Evolutionary conservation across 2,113 vertebrate species (phyloP), one percentile per base, ranked within the genome.

Genomic region (Saccopteryx leptura): DNA sequence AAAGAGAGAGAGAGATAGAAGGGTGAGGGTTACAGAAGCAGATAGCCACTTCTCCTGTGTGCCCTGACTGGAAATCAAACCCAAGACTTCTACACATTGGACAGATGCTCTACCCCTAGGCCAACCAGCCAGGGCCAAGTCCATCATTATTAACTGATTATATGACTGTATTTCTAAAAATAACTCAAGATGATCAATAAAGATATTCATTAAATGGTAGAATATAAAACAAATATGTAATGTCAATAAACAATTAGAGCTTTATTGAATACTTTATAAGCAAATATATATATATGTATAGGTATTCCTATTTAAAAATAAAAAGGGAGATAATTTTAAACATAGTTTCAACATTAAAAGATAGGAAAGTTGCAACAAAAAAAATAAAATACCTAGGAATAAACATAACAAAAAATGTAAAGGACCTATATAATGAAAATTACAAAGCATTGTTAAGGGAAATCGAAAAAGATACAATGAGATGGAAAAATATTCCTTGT

Each of bases 161-260:
- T 46, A 50, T 66, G 7, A 66, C 50, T 87, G 2, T 61, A 71
- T 92, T 95, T 88, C 17, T 52, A 81, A 39, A 83, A 81, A 39
- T 39, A 33, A 79, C 12, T 23, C 65, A 82, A 87, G 61, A 72
- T 15, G 1, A 1, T 76, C 31, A 82, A 14, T 75, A 71, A 76
- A 26, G n/a, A 12, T 18, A 28, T 56, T 28, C 26, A 52, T 66
- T 69, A 78, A 86, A 39, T 48, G 66, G 5, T 3, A 92, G 19
- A 15, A 46, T 90, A 61, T 31, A 87, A 94, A 85, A 78, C 13
- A 79, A 91, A 58, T 69, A 65, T 52, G 18, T 31, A 92, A 56
- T 76, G 61, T 72, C 84, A 91, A 82, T 85, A 71, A 84, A 48
- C 78, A 81, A 68, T 83, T 61, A 61, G 15, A 78, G 13, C 60